Conservation (phyloP, 2,888 invertebrate genomes). For the Drosophila gaucha region DNA sequence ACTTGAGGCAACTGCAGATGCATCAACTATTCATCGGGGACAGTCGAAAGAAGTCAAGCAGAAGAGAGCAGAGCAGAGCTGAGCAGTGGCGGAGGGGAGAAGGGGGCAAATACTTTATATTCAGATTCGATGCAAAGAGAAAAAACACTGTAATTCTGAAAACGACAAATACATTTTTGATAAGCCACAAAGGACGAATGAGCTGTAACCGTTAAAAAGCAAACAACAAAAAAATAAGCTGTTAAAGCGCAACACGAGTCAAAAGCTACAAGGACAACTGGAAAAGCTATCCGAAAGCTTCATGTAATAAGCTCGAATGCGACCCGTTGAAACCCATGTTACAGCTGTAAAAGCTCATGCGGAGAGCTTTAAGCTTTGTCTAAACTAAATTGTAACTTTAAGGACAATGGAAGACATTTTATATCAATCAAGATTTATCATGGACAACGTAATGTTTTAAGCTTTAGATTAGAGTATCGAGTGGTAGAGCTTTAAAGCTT, state of each 20-base stretch:
- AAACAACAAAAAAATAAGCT: neutral
- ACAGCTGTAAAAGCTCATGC: too few species aligned
- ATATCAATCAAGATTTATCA: too few species aligned
- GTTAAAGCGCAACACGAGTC: neutral
- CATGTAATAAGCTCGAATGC: too few species aligned
- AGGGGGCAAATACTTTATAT: slow-evolving; percentile 8
- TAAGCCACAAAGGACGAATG: neutral
- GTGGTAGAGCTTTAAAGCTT: neutral
- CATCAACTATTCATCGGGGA: slow-evolving; percentile 38
- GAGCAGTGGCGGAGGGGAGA: too few species aligned
- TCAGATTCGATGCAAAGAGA: slow-evolving; percentile 2
- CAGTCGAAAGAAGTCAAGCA: slow-evolving; percentile 11
- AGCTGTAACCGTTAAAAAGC: neutral
- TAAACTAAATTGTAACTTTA: too few species aligned
- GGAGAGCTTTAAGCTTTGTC: too few species aligned
- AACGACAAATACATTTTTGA: slow-evolving; percentile 39
- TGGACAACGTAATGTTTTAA: too few species aligned
- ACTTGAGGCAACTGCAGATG: slow-evolving; percentile 52
- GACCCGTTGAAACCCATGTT: too few species aligned
- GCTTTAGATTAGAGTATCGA: too few species aligned
- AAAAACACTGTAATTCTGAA: slow-evolving; percentile 16
- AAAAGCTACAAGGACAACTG: neutral
- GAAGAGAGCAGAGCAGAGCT: neutral
- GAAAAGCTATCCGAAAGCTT: neutral
- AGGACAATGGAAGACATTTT: too few species aligned